Conservation (phyloP, 2,113 vertebrate genomes). For the Salvator merianae region DNA sequence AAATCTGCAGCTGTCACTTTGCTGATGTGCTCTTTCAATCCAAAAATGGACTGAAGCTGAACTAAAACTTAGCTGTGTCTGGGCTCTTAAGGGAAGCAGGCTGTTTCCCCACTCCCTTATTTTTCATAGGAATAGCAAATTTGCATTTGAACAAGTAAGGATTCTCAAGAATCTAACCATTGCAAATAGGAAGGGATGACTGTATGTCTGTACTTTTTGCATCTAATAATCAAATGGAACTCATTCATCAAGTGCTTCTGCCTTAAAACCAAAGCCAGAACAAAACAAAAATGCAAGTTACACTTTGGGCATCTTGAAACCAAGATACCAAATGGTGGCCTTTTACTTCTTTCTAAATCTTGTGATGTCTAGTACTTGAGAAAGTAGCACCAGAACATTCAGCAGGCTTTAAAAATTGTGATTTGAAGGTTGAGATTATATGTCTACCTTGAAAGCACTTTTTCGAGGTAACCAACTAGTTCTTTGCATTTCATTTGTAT, state of each 20-base stretch:
- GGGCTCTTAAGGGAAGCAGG: no score
- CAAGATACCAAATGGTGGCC: slow-evolving; percentile 60
- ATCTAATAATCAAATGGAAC: slow-evolving; percentile 37
- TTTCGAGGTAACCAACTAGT: not conserved
- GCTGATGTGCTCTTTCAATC: no score
- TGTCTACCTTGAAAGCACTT: not conserved
- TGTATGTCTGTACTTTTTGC: slow-evolving; percentile 31
- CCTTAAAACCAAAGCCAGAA: not conserved
- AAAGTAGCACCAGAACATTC: not conserved
- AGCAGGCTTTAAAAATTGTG: slow-evolving; percentile 1
- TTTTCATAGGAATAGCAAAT: no score
- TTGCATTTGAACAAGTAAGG: no score
- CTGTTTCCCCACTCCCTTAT: no score
- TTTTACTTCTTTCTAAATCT: slow-evolving; percentile 62
- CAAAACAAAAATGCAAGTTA: not conserved
- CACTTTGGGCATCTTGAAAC: not conserved
- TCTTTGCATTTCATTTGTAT: not conserved
- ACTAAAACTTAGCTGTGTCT: no score
- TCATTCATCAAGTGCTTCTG: not conserved
- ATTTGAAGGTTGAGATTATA: not conserved
- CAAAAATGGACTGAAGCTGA: no score
- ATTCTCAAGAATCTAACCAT: no score
- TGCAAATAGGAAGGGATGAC: not conserved
- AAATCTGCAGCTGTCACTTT: no score
- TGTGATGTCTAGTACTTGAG: not conserved